These are phyloP conservation scores for Micronycteris hirsuta DNA, from an alignment of 2,113 vertebrate genomes.

Conservation along the genomic window DNA sequence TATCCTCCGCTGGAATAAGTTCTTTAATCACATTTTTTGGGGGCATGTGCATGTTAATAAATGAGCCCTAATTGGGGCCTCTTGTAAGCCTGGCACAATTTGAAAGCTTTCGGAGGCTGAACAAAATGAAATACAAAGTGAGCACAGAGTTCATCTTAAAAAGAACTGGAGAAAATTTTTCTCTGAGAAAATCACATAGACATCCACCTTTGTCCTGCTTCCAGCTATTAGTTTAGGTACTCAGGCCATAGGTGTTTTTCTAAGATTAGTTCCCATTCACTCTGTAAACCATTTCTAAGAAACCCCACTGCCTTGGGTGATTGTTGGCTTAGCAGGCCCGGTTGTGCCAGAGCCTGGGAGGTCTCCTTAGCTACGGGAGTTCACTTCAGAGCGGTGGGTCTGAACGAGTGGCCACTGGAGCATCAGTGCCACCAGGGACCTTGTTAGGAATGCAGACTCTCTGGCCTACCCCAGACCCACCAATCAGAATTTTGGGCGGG, in stretches of 20 bases:
- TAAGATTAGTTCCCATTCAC: fast-evolving
- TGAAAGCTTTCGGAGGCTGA: slow-evolving; percentile 11
- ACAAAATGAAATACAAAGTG: not conserved
- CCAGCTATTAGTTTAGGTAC: not conserved
- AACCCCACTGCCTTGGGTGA: not conserved
- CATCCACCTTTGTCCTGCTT: not conserved
- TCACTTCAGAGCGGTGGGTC: not conserved
- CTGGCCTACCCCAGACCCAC: fast-evolving
- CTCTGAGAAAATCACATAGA: not conserved
- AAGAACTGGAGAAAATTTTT: not conserved
- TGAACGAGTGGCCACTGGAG: not conserved
- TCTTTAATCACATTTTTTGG: slow-evolving; percentile 49
- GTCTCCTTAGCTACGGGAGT: not conserved
- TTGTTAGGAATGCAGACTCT: not conserved
- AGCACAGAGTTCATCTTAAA: not conserved
- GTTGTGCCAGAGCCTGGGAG: fast-evolving
- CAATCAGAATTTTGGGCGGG: not conserved
- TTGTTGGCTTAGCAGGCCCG: not conserved
- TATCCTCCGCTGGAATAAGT: slow-evolving; percentile 28
- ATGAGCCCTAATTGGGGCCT: slow-evolving; percentile 38
- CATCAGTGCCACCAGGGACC: not conserved
- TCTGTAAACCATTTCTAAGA: not conserved
- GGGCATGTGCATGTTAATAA: slow-evolving; percentile 38
- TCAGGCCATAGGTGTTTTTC: fast-evolving
- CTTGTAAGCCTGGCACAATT: slow-evolving; percentile 12